These are phyloP conservation scores for Drosophila hawaiiensis DNA, from an alignment of 2,888 invertebrate species.

Conservation along the genomic window DNA sequence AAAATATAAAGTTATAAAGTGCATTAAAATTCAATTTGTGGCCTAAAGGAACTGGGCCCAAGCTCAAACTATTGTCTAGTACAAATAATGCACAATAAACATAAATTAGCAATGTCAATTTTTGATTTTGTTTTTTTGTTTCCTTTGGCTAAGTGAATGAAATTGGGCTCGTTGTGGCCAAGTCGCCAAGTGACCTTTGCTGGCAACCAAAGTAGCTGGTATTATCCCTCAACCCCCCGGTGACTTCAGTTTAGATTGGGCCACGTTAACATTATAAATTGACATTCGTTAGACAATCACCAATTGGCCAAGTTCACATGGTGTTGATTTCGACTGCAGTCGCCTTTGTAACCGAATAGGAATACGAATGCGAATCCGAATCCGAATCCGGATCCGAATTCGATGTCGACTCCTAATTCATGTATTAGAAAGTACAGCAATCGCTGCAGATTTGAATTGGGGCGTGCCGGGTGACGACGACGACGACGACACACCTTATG, in stretches of 20 bases:
- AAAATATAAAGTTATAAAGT: constrained; percentile 53
- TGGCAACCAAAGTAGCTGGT: constrained; percentile 2
- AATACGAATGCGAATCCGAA: constrained; percentile 8
- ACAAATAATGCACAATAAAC: constrained; percentile 72
- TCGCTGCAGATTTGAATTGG: constrained; percentile 47
- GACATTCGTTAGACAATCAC: constrained; percentile 67
- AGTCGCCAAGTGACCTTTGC: constrained; percentile 52
- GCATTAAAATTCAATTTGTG: constrained; percentile 58
- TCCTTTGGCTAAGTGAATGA: constrained; percentile 48
- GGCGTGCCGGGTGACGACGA: constrained; percentile 50
- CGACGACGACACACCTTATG: constrained; percentile 51
- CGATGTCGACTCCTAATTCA: constrained; percentile 53
- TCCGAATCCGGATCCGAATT: constrained; percentile 3
- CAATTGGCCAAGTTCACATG: constrained; percentile 75
- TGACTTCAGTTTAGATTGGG: constrained; percentile 18
- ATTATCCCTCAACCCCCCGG: constrained; percentile 6
- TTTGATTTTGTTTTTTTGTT: constrained; percentile 19
- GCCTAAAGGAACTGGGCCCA: constrained; percentile 34
- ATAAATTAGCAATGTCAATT: constrained; percentile 68
- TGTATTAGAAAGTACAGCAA: constrained; percentile 72
- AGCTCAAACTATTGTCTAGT: constrained; percentile 52
- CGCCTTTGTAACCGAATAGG: constrained; percentile 6
- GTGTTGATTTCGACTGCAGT: constrained; percentile 40
- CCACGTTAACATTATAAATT: constrained; percentile 58
- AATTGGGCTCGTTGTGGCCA: constrained; percentile 56